Percentiles rank a stretch among this genome's conserved stretches.
phyloP scores from a whole-genome alignment of 2,113 vertebrate genomes.

The Pithys albifrons region DNA sequence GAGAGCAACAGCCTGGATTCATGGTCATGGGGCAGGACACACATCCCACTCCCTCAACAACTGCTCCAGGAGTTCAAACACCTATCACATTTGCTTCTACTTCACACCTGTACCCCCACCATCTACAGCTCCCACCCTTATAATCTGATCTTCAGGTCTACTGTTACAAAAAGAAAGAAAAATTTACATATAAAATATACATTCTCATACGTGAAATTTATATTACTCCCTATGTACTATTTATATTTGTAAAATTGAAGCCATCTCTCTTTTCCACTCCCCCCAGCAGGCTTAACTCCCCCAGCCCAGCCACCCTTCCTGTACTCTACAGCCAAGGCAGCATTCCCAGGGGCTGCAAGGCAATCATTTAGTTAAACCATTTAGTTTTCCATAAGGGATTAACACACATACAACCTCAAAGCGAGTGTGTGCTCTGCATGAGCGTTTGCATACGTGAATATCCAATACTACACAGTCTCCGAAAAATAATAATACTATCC shows the following conservation, averaged over 20 bases:
- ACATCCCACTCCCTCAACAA: neutral
- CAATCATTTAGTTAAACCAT: constrained; percentile 52
- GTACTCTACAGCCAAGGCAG: neutral
- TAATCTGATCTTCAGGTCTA: neutral
- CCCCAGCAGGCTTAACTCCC: neutral
- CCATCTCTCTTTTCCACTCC: neutral
- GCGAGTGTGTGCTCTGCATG: neutral
- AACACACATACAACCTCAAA: constrained; percentile 25
- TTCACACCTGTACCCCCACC: neutral
- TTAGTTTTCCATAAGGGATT: constrained; percentile 50
- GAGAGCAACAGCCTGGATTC: neutral
- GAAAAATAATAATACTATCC: constrained; percentile 23
- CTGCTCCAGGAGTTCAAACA: constrained; percentile 17
- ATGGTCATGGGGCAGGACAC: neutral
- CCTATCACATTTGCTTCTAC: neutral
- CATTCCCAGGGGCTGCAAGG: constrained; percentile 9
- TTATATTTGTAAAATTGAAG: neutral
- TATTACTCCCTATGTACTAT: neutral
- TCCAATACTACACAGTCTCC: constrained; percentile 26
- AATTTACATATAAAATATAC: neutral
- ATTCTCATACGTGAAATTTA: neutral
- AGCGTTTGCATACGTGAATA: constrained; percentile 37
- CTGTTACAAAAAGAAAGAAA: neutral
- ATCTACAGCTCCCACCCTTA: neutral
- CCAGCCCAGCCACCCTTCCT: neutral